phyloP scores from a whole-genome alignment of 2,888 invertebrate genomes.

The Rotaria macrura region DNA sequence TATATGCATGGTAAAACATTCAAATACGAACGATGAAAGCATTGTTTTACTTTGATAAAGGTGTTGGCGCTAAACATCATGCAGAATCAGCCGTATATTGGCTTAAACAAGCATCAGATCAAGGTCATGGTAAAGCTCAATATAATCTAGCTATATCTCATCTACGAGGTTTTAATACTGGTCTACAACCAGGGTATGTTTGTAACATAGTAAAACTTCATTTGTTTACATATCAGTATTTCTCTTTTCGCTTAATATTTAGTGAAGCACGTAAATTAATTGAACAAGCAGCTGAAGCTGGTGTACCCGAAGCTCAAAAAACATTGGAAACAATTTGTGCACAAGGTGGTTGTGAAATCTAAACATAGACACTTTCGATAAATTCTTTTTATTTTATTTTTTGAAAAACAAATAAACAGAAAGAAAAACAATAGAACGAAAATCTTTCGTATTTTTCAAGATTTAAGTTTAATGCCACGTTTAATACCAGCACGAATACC shows the following conservation, averaged over 20 bases:
- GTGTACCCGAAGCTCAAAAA: constrained; percentile 49
- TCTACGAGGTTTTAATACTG: constrained; percentile 50
- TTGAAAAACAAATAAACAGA: neutral
- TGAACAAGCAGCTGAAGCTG: constrained; percentile 49
- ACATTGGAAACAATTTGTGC: constrained; percentile 47
- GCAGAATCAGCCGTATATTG: constrained; percentile 51
- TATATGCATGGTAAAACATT: constrained; percentile 47
- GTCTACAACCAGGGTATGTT: constrained; percentile 34
- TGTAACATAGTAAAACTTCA: constrained; percentile 10
- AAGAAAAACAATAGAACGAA: neutral
- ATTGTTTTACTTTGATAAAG: constrained; percentile 37
- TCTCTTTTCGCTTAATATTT: constrained; percentile 32
- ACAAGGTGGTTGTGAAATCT: constrained; percentile 38
- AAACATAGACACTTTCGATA: neutral
- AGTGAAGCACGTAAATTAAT: constrained; percentile 50
- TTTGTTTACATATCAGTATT: neutral
- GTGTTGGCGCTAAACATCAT: constrained; percentile 50
- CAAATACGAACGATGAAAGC: too few species aligned
- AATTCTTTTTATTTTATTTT: neutral
- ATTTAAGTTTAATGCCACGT: constrained; percentile 68
- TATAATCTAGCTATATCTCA: constrained; percentile 54
- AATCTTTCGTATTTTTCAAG: neutral
- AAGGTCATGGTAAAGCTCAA: constrained; percentile 53
- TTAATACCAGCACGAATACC: constrained; percentile 77
- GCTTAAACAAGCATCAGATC: constrained; percentile 52